These are phyloP conservation scores for Drymonia ruficornis DNA, from an alignment of 2,888 invertebrate species.

Conservation along the genomic window DNA sequence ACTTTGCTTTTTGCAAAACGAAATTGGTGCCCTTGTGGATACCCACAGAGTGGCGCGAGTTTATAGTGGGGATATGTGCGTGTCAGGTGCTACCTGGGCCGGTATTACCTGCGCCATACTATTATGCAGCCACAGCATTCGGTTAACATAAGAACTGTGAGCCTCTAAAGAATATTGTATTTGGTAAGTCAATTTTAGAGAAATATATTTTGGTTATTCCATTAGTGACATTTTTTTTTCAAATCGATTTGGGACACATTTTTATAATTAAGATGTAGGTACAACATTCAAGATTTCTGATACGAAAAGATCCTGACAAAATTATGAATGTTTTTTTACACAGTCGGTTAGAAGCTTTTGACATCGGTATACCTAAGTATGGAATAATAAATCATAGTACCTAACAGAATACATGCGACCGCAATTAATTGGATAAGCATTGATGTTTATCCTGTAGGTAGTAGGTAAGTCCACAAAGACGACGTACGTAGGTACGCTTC, in stretches of 20 bases:
- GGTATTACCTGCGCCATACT: conserved; percentile 62
- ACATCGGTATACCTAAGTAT: too few relatives aligned
- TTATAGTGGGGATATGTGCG: conserved; percentile 55
- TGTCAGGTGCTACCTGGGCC: conserved; percentile 68
- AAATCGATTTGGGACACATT: too few relatives aligned
- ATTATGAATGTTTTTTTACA: too few relatives aligned
- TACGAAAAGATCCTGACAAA: too few relatives aligned
- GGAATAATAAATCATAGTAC: too few relatives aligned
- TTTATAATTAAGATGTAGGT: too few relatives aligned
- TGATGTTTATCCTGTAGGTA: too few relatives aligned
- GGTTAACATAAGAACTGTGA: conserved; percentile 22
- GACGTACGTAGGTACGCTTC: neutral
- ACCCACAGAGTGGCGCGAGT: conserved; percentile 30
- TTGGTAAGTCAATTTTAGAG: neutral
- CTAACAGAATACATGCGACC: too few relatives aligned
- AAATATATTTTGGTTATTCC: neutral
- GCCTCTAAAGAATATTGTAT: neutral
- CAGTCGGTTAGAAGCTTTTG: too few relatives aligned
- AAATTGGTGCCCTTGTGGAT: neutral
- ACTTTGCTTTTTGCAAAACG: neutral
- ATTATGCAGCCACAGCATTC: conserved; percentile 44
- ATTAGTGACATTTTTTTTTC: neutral
- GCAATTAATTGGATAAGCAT: too few relatives aligned
- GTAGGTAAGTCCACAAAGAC: conserved; percentile 9
- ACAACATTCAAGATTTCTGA: too few relatives aligned